Base-by-base conservation (phyloP, 2,888 invertebrate genomes). In the Melanostoma scalare region DNA sequence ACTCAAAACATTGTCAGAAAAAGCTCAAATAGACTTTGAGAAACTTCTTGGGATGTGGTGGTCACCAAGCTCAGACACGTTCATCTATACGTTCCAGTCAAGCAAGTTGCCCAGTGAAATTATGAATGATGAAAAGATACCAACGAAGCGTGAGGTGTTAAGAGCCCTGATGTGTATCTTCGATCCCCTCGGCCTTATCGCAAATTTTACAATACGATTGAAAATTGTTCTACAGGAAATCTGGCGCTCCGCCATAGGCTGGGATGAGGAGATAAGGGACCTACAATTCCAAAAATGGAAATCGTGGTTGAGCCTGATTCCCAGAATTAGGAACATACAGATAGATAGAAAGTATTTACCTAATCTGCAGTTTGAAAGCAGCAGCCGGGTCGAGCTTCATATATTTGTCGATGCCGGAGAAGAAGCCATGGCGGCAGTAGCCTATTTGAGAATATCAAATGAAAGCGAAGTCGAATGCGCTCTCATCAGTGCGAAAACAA, bases 111-210 rank as follows among this genome's bases (percentile, higher is more conserved):
- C 61, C 4, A 48, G 9, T 0, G 20, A 20, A 20, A 20, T 20
- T 20, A 20, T 20, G 20, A 20, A 20, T 20, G 20, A 1, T 20
- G 20, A 20, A 20, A 20, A 20, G 20, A 20, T 20, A 20, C 20
- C 20, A 20, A 20, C 20, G 20, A 20, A 20, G 75, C 52, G 86
- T 20, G 71, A 86, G 52, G 61, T 85, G n/a, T 60, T 87, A 4
- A 72, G 86, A 3, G 50, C 85, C 0, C 82, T 86, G 5, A 88
- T 86, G 88, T 88, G 87, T 2, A 52, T 88, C 4, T 89, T 87
- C 73, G 88, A 89, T 56, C 88, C 88, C 0, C 63, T 88, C 0
- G 88, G 88, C 9, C 67, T 88, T 4, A 60, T 88, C 0, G 65
- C 74, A 0, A 86, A 88, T 2, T 86, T 86, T 9, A 86, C 86